These are phyloP conservation scores for Lepetodrilus schrolli DNA, from an alignment of 2,888 invertebrate genomes.

Conservation along the genomic window DNA sequence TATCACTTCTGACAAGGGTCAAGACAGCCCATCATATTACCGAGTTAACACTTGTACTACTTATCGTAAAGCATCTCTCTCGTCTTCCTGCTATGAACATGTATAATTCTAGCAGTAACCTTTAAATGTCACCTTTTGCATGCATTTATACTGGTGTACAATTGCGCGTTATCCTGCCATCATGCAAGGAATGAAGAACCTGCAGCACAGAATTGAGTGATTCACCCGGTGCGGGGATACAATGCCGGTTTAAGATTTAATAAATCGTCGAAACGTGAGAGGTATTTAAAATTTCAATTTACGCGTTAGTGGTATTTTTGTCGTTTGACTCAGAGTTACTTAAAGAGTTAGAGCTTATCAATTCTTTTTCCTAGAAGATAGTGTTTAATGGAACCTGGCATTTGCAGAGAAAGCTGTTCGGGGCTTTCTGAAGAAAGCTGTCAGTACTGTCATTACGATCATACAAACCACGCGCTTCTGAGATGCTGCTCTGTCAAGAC, in stretches of 20 bases:
- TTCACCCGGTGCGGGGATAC: too few species aligned
- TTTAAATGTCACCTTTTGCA: too few species aligned
- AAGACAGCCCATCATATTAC: neutral
- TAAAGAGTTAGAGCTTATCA: conserved; percentile 8
- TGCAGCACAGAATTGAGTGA: too few species aligned
- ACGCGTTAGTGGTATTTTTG: neutral
- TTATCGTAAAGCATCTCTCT: neutral
- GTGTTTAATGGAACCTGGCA: conserved; percentile 7
- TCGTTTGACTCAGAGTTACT: neutral
- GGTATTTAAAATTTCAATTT: neutral
- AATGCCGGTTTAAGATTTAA: neutral
- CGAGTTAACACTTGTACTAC: neutral
- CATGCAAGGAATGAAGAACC: too few species aligned
- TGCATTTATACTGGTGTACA: too few species aligned
- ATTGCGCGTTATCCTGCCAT: too few species aligned
- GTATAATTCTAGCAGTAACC: too few species aligned
- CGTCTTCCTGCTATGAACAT: too few species aligned
- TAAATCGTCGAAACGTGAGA: neutral
- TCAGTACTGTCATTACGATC: neutral
- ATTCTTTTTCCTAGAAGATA: neutral
- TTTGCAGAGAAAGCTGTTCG: neutral
- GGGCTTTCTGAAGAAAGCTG: neutral
- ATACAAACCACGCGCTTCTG: neutral
- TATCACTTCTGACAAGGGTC: too few species aligned
- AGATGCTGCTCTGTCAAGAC: conserved; percentile 2